Conservation (phyloP, 2,113 vertebrate species). For the Pandion haliaetus region DNA sequence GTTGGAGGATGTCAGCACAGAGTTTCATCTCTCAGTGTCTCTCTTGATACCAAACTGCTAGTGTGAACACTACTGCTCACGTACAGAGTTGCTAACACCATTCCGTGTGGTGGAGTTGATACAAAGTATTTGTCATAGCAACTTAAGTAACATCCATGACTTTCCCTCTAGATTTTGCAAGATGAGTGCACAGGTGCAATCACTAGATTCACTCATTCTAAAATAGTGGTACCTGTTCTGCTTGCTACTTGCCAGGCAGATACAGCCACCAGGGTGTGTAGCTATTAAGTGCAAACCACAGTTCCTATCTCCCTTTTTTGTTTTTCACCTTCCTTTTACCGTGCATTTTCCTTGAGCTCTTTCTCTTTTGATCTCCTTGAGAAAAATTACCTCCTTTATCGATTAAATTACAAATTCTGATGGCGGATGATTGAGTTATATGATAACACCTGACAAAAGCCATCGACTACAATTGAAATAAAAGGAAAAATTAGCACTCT, state of each 20-base stretch:
- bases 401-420: slow-evolving; percentile 64
- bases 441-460: slow-evolving; percentile 13
- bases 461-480: slow-evolving; percentile 47
- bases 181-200: neutral
- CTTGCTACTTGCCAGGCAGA: neutral
- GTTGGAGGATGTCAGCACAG: neutral
- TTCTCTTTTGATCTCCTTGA: slow-evolving; percentile 15
- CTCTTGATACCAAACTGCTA: neutral
- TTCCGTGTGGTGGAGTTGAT: neutral
- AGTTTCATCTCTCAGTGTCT: neutral
- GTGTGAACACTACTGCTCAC: neutral
- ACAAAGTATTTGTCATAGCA: neutral
- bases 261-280: neutral
- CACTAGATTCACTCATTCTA: neutral
- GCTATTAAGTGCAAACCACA: neutral
- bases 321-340: neutral
- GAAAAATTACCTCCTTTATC: slow-evolving; percentile 39
- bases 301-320: neutral
- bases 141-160: neutral
- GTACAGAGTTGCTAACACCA: neutral
- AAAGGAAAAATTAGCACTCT: slow-evolving; percentile 47
- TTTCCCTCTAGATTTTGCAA: neutral
- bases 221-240: neutral
- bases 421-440: slow-evolving; percentile 27
- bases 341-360: slow-evolving; percentile 17